Evolutionary conservation across 2,113 vertebrate species (phyloP).

Genomic region (Callopanchax toddi): DNA sequence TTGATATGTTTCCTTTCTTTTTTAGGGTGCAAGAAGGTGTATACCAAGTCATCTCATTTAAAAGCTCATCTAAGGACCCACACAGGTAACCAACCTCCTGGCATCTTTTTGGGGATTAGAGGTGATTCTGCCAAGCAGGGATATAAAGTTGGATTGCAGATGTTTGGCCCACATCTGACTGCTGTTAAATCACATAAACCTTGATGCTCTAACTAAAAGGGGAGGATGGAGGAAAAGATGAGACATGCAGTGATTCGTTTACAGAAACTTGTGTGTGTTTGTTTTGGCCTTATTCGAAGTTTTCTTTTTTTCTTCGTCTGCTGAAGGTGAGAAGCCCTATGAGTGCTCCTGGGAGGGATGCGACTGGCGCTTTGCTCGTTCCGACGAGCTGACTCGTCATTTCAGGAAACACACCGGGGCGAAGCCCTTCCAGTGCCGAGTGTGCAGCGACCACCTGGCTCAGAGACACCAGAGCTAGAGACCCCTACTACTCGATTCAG

Average conservation of each 20-base stretch:
- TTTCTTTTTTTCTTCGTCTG: neutral
- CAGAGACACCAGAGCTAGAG: constrained; percentile 93
- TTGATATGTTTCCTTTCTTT: constrained; percentile 49
- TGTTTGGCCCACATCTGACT: constrained; percentile 48
- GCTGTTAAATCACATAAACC: constrained; percentile 59
- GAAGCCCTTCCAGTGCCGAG: constrained; percentile 95
- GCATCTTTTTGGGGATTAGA: constrained; percentile 39
- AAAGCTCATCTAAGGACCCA: constrained; percentile 97
- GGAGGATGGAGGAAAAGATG: constrained; percentile 6
- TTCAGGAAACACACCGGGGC: constrained; percentile 97
- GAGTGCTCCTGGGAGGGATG: constrained; percentile 97
- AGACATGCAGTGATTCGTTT: constrained; percentile 40
- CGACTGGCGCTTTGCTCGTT: constrained; percentile 96
- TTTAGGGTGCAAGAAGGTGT: constrained; percentile 95
- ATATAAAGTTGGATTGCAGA: constrained; percentile 60
- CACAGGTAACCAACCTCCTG: constrained; percentile 86
- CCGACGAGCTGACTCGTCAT: constrained; percentile 95
- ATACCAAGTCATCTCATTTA: constrained; percentile 98
- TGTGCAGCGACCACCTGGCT: constrained; percentile 96
- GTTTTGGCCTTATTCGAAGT: neutral
- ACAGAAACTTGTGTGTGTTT: too few species aligned
- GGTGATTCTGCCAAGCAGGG: constrained; percentile 68
- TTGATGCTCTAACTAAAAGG: constrained; percentile 38
- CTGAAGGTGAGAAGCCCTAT: constrained; percentile 95
- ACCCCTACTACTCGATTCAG: constrained; percentile 8